phyloP scores from a whole-genome alignment of 2,113 vertebrate genomes.

The Plestiodon gilberti region DNA sequence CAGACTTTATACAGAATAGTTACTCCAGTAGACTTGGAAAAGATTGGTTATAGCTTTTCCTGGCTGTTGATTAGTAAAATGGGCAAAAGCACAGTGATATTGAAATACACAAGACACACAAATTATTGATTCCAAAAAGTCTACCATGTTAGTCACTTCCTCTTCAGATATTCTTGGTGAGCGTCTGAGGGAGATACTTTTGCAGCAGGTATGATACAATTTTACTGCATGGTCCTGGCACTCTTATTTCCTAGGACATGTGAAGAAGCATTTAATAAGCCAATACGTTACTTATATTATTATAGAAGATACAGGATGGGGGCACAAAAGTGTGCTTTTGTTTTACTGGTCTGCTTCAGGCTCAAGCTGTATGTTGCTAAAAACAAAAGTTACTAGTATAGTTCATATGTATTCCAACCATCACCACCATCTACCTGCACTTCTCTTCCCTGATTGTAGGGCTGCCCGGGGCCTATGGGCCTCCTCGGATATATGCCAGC shows the following conservation, averaged over 20 bases:
- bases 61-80: not conserved
- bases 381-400: not conserved
- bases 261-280: not conserved
- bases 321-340: not conserved
- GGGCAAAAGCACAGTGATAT: not conserved
- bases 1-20: rapidly evolving
- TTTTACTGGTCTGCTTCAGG: not conserved
- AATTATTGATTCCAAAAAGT: not conserved
- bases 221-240: not conserved
- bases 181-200: not conserved
- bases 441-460: too few species aligned
- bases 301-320: not conserved
- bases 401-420: not conserved
- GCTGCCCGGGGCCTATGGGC: too few species aligned
- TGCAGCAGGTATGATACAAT: not conserved
- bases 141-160: not conserved
- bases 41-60: not conserved
- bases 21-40: too few species aligned
- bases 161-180: not conserved
- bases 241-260: not conserved
- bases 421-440: too few species aligned
- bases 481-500: too few species aligned
- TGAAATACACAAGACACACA: rapidly evolving
- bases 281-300: not conserved
- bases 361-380: not conserved